Conservation (phyloP, 2,113 vertebrate genomes). For the Ctenomys sociabilis region DNA sequence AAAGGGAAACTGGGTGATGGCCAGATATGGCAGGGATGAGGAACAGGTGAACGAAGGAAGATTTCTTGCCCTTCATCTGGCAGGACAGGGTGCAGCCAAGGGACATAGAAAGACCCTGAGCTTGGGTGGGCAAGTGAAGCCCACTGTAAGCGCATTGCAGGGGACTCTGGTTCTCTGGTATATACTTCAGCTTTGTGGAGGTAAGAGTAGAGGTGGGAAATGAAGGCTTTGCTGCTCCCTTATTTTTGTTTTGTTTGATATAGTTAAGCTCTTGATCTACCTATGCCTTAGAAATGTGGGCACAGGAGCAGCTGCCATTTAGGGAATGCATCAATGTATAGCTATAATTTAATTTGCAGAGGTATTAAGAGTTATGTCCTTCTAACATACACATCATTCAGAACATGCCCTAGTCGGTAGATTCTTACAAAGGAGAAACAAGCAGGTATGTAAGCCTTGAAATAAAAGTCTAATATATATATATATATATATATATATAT, state of each 20-base stretch:
- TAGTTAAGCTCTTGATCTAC: neutral
- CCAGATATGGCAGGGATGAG: neutral
- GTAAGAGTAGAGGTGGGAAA: neutral
- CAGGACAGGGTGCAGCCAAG: neutral
- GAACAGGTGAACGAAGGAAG: neutral
- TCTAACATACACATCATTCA: neutral
- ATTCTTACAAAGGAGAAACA: neutral
- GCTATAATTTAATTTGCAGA: neutral
- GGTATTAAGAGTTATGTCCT: neutral
- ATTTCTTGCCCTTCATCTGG: neutral
- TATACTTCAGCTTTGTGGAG: neutral
- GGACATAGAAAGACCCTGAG: neutral
- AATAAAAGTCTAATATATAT: neutral
- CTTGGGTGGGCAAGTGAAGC: neutral
- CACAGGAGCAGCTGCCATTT: neutral
- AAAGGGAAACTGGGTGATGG: neutral
- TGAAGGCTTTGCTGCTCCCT: neutral
- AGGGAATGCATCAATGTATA: neutral
- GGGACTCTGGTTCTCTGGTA: neutral
- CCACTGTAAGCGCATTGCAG: fast-evolving
- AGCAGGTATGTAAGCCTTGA: neutral
- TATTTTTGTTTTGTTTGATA: neutral
- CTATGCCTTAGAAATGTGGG: neutral
- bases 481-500: no score
- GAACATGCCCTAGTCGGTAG: neutral